Evolutionary conservation across 2,888 invertebrate genomes (phyloP).

Genomic region (Drosophila paracracens): DNA sequence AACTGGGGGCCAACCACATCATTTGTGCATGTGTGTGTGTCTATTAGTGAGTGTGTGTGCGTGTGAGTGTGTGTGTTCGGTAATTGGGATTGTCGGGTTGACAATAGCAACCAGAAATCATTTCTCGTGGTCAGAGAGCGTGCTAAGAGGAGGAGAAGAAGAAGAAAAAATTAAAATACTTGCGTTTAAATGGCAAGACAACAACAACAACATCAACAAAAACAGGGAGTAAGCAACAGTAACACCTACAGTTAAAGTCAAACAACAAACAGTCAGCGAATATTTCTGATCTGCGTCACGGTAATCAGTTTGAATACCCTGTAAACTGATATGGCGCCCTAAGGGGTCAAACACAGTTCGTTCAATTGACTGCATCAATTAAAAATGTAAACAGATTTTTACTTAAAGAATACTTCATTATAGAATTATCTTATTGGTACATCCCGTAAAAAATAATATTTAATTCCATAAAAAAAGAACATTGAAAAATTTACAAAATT

Average conservation of each 20-base stretch:
- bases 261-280: slow-evolving; percentile 42
- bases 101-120: slow-evolving; percentile 63
- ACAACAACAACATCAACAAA: slow-evolving; percentile 2
- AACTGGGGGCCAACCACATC: slow-evolving; percentile 52
- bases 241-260: slow-evolving; percentile 40
- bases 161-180: background rate
- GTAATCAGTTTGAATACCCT: slow-evolving; percentile 67
- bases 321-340: background rate
- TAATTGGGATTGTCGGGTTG: slow-evolving; percentile 73
- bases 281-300: slow-evolving; percentile 77
- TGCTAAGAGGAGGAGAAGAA: slow-evolving; percentile 19
- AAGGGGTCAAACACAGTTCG: background rate
- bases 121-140: slow-evolving; percentile 53
- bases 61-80: slow-evolving; percentile 37
- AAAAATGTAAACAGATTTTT: background rate
- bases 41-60: slow-evolving; percentile 16
- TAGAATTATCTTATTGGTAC: background rate
- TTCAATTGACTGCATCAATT: background rate
- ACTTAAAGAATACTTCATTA: background rate
- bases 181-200: slow-evolving; percentile 7
- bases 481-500: background rate
- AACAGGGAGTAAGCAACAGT: slow-evolving; percentile 11
- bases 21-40: slow-evolving; percentile 48
- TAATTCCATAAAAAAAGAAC: background rate
- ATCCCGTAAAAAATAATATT: too few species aligned